Base-by-base conservation (phyloP, 2,888 invertebrate species). In the Drosophila borborema region DNA sequence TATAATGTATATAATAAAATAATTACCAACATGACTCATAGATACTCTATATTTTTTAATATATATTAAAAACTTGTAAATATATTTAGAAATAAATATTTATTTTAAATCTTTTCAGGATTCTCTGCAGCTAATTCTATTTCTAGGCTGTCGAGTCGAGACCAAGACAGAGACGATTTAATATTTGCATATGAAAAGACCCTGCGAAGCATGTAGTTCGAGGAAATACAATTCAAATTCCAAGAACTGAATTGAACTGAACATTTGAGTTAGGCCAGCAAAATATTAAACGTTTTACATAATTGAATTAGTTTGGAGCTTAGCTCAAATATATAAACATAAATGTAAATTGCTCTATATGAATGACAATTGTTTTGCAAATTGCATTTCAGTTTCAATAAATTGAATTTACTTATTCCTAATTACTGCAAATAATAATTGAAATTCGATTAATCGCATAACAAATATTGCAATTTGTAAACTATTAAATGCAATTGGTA, bases 301-400 rank as follows among this genome's bases (percentile, higher is more conserved):
- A 64, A 61, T 64, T 74, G 38, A 45, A 65, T 74, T 74, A 4
- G 54, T 53, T 53, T 56, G 23, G 40, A 20, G 10, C 45, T 31
- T 2, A 36, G 28, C 45, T 31, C 20, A 75, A 43, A 58, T 40
- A 38, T 6, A 40, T n/a, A 23, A 5, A 23, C 5, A 20, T 23
- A 20, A 4, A 31, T 36, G 0, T 34, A 36, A 9, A 16, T 12
- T 23, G 34, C n/a, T 48, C 16, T 5, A 20, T 36, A 7, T 6
- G 3, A 18, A 3, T 10, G 18, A 36, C 14, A 34, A 34, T 51
- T 51, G 51, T 20, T 51, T 51, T 36, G 8, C 51, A 20, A 51
- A 51, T 54, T 23, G n/a, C 54, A 10, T n/a, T 54, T 23, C 23
- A 12, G 23, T n/a, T 54, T 16, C 38, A 6, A 6, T 23, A 23